Evolutionary conservation across 2,797 vertebrate genomes (phyloP).

Genomic region (Cheirogaleus major): DNA sequence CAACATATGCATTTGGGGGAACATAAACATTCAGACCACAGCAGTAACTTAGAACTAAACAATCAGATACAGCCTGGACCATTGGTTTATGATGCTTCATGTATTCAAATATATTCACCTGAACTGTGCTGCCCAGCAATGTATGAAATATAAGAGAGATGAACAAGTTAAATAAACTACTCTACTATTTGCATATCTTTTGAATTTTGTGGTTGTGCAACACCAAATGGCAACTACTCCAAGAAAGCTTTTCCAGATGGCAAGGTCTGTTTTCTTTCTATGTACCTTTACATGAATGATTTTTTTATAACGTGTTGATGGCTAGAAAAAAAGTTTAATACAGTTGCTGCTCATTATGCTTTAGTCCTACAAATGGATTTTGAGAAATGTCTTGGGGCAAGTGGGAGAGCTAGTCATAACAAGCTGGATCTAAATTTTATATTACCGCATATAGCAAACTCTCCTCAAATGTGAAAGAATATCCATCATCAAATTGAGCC

Average conservation of each 20-base stretch:
- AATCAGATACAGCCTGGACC: neutral
- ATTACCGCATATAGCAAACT: neutral
- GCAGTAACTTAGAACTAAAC: neutral
- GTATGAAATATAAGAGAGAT: neutral
- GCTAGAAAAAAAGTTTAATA: neutral
- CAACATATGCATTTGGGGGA: neutral
- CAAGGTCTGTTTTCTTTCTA: neutral
- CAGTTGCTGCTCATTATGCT: neutral
- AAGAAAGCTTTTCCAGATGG: neutral
- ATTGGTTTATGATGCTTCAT: neutral
- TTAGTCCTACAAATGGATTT: neutral
- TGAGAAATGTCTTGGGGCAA: neutral
- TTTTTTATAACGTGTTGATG: neutral
- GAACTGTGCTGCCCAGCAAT: neutral
- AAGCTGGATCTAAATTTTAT: neutral
- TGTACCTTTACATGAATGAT: neutral
- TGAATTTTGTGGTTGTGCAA: neutral
- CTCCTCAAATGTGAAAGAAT: neutral
- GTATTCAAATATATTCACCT: neutral
- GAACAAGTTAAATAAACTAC: neutral
- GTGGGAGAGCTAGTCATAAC: neutral
- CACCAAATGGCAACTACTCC: neutral
- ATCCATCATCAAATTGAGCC: neutral
- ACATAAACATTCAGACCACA: neutral
- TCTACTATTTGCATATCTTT: neutral